Percentiles rank a stretch among this genome's conserved stretches.
These are phyloP conservation scores for Megastigmus dorsalis DNA, from an alignment of 2,888 invertebrate genomes.

Conservation along the genomic window DNA sequence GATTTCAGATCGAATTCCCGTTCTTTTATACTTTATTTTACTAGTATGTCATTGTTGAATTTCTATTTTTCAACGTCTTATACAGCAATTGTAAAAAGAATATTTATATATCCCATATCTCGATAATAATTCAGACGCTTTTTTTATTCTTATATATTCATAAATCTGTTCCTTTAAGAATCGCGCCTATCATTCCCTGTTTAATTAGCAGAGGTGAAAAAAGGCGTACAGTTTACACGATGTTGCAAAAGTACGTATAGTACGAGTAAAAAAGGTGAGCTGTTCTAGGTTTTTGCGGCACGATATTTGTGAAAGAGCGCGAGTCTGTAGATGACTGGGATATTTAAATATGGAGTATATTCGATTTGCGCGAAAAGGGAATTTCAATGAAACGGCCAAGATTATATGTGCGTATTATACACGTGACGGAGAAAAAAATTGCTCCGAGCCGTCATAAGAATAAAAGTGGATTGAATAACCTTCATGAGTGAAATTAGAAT, in stretches of 20 bases:
- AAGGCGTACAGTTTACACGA: no score
- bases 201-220: background rate
- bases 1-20: no score
- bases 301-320: constrained; percentile 25
- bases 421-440: no score
- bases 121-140: no score
- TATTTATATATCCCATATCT: no score
- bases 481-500: constrained; percentile 4
- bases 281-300: constrained; percentile 29
- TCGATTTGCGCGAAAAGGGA: background rate
- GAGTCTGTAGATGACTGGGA: background rate
- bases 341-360: background rate
- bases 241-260: constrained; percentile 3
- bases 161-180: background rate
- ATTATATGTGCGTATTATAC: no score
- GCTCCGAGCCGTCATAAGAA: no score
- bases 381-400: no score
- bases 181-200: background rate
- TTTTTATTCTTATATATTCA: background rate
- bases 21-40: no score
- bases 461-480: constrained; percentile 5
- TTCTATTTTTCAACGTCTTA: no score
- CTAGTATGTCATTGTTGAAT: no score
- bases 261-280: constrained; percentile 4
- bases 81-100: no score